phyloP scores from a whole-genome alignment of 37 sponge, comb jelly and placozoan genomes.

The Ephydatia muelleri region DNA sequence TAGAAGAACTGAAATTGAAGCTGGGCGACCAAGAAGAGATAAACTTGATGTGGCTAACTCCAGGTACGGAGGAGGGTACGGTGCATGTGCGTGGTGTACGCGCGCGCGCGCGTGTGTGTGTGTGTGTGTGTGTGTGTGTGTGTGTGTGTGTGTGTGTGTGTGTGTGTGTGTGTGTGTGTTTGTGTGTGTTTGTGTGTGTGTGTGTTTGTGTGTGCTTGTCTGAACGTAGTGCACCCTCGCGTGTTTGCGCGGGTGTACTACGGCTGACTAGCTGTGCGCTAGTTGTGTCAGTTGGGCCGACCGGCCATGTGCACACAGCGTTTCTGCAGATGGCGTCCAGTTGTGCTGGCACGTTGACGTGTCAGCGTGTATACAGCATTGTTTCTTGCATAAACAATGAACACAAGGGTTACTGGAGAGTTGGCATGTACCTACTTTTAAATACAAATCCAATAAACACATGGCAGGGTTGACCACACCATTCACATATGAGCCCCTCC shows the following conservation, averaged over 20 bases:
- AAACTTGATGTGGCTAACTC: slow-evolving; percentile 66
- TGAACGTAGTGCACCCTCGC: background rate
- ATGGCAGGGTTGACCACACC: background rate
- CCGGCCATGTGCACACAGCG: too few species aligned
- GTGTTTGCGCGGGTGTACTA: background rate
- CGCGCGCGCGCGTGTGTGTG: background rate
- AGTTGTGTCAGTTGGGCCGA: background rate
- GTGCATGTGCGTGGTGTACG: background rate
- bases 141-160: slow-evolving; percentile 8
- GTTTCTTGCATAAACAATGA: background rate
- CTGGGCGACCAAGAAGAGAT: slow-evolving; percentile 7
- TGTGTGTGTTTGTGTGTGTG: too few species aligned
- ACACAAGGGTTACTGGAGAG: background rate
- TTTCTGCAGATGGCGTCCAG: background rate
- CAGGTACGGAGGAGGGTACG: slow-evolving; percentile 13
- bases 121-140: background rate
- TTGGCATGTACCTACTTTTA: background rate
- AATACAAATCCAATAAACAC: background rate
- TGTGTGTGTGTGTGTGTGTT: slow-evolving; percentile 27
- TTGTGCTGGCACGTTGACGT: background rate
- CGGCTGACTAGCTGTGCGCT: slow-evolving; percentile 32
- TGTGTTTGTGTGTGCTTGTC: background rate
- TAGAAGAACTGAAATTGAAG: slow-evolving; percentile 66
- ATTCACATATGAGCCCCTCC: too few species aligned
- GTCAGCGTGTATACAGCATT: background rate